These are phyloP conservation scores for Aulostomus chinensis DNA, from an alignment of 2,797 vertebrate species.

Conservation along the genomic window DNA sequence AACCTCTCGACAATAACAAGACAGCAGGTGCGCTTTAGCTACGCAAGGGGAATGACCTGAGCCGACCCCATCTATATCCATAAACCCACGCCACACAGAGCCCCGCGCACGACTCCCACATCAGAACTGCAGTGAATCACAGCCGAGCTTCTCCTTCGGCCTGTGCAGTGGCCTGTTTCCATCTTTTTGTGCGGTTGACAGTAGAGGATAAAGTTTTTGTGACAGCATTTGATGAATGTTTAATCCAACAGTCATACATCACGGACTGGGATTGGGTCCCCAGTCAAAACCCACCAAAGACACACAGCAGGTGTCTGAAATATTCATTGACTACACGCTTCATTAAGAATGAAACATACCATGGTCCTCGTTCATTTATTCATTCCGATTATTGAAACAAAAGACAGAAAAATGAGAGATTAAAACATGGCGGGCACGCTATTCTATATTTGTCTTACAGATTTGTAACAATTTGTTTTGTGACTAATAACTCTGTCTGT, in stretches of 20 bases:
- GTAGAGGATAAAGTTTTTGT: slow-evolving; percentile 80
- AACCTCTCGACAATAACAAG: slow-evolving; percentile 65
- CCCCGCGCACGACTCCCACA: slow-evolving; percentile 25
- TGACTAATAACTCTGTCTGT: slow-evolving; percentile 78
- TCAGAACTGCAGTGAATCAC: slow-evolving; percentile 35
- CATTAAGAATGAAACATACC: slow-evolving; percentile 83
- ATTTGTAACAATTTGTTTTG: slow-evolving; percentile 85
- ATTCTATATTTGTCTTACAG: slow-evolving; percentile 78
- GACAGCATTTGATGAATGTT: slow-evolving; percentile 84
- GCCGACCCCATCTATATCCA: slow-evolving; percentile 62
- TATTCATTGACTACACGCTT: slow-evolving; percentile 83
- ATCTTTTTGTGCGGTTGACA: slow-evolving; percentile 53
- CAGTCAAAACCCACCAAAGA: slow-evolving; percentile 78
- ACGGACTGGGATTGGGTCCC: slow-evolving; percentile 73
- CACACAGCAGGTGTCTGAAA: slow-evolving; percentile 83
- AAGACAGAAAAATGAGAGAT: slow-evolving; percentile 78
- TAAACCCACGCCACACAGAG: slow-evolving; percentile 56
- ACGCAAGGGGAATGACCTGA: slow-evolving; percentile 62
- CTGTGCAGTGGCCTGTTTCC: slow-evolving; percentile 24
- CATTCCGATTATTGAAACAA: slow-evolving; percentile 82
- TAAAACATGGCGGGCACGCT: slow-evolving; percentile 73
- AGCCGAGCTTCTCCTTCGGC: slow-evolving; percentile 38
- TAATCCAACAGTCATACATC: slow-evolving; percentile 81
- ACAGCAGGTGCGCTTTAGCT: slow-evolving; percentile 62
- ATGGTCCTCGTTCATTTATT: slow-evolving; percentile 77